Evolutionary conservation across 2,113 vertebrate genomes (phyloP).

Genomic region (Noctilio leporinus): DNA sequence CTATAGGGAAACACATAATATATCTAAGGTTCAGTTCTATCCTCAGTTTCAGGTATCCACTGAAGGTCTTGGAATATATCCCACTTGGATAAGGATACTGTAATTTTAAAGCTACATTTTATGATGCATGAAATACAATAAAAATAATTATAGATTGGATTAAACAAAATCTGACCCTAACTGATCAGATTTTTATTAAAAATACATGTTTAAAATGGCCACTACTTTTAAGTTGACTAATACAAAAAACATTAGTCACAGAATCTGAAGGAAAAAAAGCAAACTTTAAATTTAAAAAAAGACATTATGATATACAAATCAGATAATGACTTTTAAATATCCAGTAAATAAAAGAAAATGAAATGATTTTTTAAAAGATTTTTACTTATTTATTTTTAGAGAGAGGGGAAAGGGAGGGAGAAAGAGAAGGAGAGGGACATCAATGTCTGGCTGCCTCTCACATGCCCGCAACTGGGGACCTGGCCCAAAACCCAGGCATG

Average conservation of each 20-base stretch:
- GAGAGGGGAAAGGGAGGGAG: too few species aligned
- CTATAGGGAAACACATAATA: background rate
- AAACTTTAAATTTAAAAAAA: background rate
- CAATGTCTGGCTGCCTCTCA: too few species aligned
- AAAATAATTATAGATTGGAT: background rate
- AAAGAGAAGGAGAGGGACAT: too few species aligned
- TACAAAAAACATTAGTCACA: background rate
- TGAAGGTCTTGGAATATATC: background rate
- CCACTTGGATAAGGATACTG: background rate
- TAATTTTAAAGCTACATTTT: background rate
- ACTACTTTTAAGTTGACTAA: background rate
- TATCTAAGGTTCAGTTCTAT: background rate
- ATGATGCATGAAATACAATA: background rate
- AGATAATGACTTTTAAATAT: background rate
- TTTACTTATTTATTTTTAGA: too few species aligned
- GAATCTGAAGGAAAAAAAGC: background rate
- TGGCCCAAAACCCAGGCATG: too few species aligned
- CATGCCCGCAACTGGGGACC: too few species aligned
- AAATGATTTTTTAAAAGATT: conserved; percentile 18
- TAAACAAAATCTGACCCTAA: conserved; percentile 7
- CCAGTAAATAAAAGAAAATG: background rate
- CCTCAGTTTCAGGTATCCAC: background rate
- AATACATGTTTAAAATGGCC: background rate
- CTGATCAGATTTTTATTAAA: background rate
- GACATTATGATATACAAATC: background rate